Evolutionary conservation across 2,888 invertebrate genomes (phyloP).

Genomic region (Nudaria mundana): DNA sequence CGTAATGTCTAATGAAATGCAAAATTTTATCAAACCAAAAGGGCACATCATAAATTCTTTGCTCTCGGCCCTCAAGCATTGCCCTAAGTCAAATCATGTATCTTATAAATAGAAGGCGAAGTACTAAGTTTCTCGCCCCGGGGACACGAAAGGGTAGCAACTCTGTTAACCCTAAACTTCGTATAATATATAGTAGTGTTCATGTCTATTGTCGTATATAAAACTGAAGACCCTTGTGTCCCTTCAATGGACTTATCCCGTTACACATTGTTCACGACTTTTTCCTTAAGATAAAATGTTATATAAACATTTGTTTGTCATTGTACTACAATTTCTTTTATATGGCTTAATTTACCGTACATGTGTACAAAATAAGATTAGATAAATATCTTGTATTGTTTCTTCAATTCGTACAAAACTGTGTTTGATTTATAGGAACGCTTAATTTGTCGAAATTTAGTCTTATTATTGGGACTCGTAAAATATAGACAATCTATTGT

Average conservation of each 20-base stretch:
- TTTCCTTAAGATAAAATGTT: slow-evolving; percentile 12
- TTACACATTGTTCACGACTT: slow-evolving; percentile 9
- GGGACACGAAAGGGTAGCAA: slow-evolving; percentile 25
- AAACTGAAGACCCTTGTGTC: slow-evolving; percentile 8
- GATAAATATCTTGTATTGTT: too few species aligned
- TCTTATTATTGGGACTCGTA: too few species aligned
- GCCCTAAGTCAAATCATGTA: slow-evolving; percentile 18
- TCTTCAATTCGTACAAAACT: too few species aligned
- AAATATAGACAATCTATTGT: too few species aligned
- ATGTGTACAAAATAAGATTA: too few species aligned
- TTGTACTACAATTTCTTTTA: slow-evolving; percentile 1
- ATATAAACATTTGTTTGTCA: slow-evolving; percentile 5
- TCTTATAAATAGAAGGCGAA: slow-evolving; percentile 23
- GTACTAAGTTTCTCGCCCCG: slow-evolving; percentile 25
- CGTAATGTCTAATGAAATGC: not conserved
- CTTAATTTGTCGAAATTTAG: too few species aligned
- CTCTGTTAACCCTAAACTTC: slow-evolving; percentile 23
- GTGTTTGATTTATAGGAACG: too few species aligned
- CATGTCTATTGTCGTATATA: slow-evolving; percentile 9
- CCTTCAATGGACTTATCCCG: slow-evolving; percentile 14
- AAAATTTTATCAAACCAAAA: not conserved
- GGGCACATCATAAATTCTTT: not conserved
- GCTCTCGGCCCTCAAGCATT: not conserved
- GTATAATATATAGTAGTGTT: slow-evolving; percentile 7
- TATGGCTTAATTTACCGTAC: too few species aligned